These are phyloP conservation scores for Prinia subflava DNA, from an alignment of 2,113 vertebrate species.

Conservation along the genomic window DNA sequence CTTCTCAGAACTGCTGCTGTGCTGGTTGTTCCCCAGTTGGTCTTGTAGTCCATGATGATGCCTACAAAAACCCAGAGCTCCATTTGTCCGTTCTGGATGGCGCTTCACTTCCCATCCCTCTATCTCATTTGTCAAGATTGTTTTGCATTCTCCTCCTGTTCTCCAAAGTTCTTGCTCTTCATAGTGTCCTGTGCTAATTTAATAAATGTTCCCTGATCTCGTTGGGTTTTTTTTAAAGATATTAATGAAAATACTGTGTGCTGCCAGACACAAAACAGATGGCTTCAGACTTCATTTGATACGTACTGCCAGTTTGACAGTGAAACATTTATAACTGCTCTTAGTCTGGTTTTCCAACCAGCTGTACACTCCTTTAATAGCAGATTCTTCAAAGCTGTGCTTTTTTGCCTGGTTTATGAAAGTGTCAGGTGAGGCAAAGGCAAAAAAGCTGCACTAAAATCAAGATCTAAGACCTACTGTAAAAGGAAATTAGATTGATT, in stretches of 20 bases:
- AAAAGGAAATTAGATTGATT: constrained; percentile 32
- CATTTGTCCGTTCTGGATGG: not conserved
- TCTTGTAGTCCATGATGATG: not conserved
- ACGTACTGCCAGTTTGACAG: constrained; percentile 39
- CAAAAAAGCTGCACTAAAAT: constrained; percentile 37
- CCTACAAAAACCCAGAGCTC: not conserved
- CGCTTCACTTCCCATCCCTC: not conserved
- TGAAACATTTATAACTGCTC: constrained; percentile 52
- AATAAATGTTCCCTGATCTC: constrained; percentile 27
- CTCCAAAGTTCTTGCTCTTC: constrained; percentile 32
- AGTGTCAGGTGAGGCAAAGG: constrained; percentile 18
- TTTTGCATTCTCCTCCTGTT: constrained; percentile 38
- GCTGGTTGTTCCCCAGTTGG: not conserved
- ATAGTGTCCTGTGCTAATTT: constrained; percentile 40
- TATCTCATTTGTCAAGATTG: not conserved
- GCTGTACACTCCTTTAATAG: constrained; percentile 19
- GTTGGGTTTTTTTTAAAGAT: not conserved
- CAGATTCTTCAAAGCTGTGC: not conserved
- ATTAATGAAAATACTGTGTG: constrained; percentile 56
- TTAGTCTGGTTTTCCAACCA: constrained; percentile 51
- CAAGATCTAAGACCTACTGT: constrained; percentile 20
- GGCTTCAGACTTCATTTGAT: constrained; percentile 63
- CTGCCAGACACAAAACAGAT: constrained; percentile 65
- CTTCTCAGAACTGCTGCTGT: not conserved
- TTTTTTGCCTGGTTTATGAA: constrained; percentile 37